phyloP scores from a whole-genome alignment of 2,888 invertebrate genomes.

The Cinara cedri region DNA sequence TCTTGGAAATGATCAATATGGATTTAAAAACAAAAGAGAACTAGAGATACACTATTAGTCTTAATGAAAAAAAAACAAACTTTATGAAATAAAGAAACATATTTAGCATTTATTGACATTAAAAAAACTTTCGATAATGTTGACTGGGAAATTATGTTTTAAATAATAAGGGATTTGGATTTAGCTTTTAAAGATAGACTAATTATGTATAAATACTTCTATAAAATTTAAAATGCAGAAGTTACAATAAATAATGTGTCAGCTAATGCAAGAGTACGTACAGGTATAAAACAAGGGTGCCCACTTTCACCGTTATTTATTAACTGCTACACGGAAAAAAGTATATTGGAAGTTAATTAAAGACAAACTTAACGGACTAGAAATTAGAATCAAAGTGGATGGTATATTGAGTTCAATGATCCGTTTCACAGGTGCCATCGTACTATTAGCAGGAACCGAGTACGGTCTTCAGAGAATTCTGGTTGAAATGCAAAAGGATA shows the following conservation, averaged over 20 bases:
- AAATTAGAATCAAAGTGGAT: too few species aligned
- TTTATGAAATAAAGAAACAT: not conserved
- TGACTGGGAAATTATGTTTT: conserved; percentile 3
- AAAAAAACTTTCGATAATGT: conserved; percentile 7
- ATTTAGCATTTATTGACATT: conserved; percentile 5
- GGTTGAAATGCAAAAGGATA: too few species aligned
- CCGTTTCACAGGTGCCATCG: too few species aligned
- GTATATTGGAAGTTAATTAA: not conserved
- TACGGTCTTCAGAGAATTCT: too few species aligned
- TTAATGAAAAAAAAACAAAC: too few species aligned
- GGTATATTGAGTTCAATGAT: too few species aligned
- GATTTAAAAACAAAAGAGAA: not conserved
- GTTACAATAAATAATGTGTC: not conserved
- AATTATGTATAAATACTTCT: conserved; percentile 10
- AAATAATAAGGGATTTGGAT: not conserved
- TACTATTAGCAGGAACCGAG: too few species aligned
- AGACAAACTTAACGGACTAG: not conserved
- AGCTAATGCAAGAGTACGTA: not conserved
- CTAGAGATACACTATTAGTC: too few species aligned
- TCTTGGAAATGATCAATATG: not conserved
- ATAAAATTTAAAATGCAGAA: not conserved
- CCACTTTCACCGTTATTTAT: not conserved
- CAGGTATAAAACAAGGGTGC: not conserved
- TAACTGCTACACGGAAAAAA: not conserved
- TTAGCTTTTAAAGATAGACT: conserved; percentile 1